A percentile compares a stretch with the other conserved stretches of the same genome.
Evolutionary conservation across 2,113 vertebrate genomes (phyloP).

Genomic region (Tringa solitaria): DNA sequence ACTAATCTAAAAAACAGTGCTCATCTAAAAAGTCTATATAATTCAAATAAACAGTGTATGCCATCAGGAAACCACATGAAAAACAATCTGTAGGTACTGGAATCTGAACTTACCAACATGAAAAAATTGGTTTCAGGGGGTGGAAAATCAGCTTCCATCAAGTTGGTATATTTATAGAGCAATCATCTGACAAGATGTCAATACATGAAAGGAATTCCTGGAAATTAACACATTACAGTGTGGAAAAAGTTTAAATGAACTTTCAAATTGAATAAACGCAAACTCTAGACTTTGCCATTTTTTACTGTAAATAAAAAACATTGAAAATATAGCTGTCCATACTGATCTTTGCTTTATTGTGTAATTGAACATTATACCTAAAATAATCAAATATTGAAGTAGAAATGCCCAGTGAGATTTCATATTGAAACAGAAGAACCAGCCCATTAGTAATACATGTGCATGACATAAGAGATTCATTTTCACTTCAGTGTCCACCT

Average conservation of each 20-base stretch:
- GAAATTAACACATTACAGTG: neutral
- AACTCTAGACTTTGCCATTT: neutral
- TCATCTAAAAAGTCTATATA: neutral
- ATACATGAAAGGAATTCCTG: conserved; percentile 22
- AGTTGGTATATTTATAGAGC: neutral
- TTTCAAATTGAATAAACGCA: neutral
- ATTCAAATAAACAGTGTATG: neutral
- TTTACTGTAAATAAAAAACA: neutral
- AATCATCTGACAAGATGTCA: neutral
- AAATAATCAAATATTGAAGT: neutral
- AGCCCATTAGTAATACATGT: neutral
- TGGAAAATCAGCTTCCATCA: neutral
- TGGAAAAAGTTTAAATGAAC: neutral
- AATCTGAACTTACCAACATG: neutral
- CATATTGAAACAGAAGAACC: neutral
- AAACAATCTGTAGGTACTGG: neutral
- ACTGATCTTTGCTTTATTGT: neutral
- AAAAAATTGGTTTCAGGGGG: neutral
- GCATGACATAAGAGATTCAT: neutral
- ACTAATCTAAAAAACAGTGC: neutral
- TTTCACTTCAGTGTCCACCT: neutral
- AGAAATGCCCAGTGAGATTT: neutral
- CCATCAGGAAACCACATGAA: neutral
- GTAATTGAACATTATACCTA: neutral
- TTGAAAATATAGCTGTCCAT: neutral